Conservation (phyloP, 2,797 vertebrate genomes). For the Aotus griseimembra region DNA sequence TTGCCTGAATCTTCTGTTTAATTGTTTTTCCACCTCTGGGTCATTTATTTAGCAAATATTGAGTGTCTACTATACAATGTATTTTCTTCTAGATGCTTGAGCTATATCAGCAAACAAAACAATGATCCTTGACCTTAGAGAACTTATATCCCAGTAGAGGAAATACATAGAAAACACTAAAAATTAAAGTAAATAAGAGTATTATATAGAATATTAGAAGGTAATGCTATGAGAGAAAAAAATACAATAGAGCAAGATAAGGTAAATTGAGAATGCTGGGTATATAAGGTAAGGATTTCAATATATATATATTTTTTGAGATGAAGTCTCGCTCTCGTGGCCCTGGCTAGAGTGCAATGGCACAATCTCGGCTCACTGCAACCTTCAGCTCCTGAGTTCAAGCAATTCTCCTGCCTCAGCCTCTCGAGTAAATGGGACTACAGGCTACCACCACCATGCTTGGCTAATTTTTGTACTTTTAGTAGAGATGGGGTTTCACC, state of each 20-base stretch:
- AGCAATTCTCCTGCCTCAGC: no score
- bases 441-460: no score
- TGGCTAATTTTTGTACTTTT: no score
- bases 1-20: not conserved
- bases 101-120: not conserved
- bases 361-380: no score
- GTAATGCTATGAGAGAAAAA: not conserved
- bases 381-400: no score
- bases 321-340: no score
- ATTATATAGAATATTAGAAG: not conserved
- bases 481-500: no score
- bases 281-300: not conserved
- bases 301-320: not conserved
- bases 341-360: no score
- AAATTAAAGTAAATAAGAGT: not conserved
- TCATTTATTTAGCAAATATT: slow-evolving; percentile 20
- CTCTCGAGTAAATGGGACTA: no score
- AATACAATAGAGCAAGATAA: not conserved
- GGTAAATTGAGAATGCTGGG: not conserved
- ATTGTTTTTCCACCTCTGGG: not conserved
- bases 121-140: not conserved
- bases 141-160: not conserved
- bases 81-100: not conserved
- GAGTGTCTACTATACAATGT: not conserved
- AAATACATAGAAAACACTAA: not conserved